phyloP scores from a whole-genome alignment of 2,797 vertebrate species.

The Craterocephalus amniculus region DNA sequence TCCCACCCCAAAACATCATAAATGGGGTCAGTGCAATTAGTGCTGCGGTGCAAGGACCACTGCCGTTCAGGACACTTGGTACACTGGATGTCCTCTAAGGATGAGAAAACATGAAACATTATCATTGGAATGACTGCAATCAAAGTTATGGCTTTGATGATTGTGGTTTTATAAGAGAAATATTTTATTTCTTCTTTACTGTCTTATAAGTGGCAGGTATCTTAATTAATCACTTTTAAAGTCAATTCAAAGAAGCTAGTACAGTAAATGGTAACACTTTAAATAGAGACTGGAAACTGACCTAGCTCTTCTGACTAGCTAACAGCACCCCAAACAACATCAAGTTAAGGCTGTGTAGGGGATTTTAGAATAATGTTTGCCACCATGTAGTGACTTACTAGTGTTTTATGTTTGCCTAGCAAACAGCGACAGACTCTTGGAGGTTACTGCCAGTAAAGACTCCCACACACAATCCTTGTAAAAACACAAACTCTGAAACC shows the following conservation, averaged over 20 bases:
- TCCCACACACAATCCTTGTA: neutral
- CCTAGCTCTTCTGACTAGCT: neutral
- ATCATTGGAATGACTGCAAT: neutral
- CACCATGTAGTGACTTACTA: neutral
- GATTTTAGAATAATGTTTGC: slow-evolving; percentile 3
- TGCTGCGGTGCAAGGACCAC: slow-evolving; percentile 83
- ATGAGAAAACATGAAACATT: slow-evolving; percentile 13
- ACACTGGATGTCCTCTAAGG: slow-evolving; percentile 81
- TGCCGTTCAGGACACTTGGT: slow-evolving; percentile 75
- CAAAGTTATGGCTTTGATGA: neutral
- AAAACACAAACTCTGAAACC: neutral
- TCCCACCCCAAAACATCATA: slow-evolving; percentile 83
- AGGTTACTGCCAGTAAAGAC: neutral
- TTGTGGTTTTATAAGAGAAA: neutral
- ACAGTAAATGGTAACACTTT: neutral
- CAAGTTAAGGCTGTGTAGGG: neutral
- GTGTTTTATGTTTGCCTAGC: slow-evolving; percentile 8
- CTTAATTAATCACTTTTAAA: neutral
- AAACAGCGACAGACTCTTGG: neutral
- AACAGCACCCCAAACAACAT: neutral
- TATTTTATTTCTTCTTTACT: neutral
- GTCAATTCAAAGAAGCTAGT: neutral
- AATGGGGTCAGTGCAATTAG: slow-evolving; percentile 75
- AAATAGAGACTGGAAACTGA: neutral
- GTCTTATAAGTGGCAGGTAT: neutral